Evolutionary conservation across 2,888 invertebrate species (phyloP).

Genomic region (Cosmopolites sordidus): DNA sequence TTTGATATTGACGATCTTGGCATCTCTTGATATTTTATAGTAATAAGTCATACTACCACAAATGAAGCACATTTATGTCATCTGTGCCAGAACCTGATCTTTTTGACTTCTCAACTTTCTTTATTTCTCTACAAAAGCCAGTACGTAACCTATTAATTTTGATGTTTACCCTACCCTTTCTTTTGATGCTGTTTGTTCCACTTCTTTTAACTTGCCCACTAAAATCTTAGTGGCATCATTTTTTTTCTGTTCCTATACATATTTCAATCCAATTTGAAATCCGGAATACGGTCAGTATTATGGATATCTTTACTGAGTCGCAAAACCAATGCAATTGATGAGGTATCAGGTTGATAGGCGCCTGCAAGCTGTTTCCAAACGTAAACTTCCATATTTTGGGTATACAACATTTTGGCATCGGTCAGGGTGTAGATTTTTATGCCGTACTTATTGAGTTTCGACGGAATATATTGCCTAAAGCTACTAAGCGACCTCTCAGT

Average conservation of each 20-base stretch:
- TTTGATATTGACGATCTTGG: slow-evolving; percentile 20
- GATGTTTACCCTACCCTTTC: slow-evolving; percentile 14
- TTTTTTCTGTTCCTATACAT: slow-evolving; percentile 10
- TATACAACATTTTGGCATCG: no score
- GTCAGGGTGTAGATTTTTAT: no score
- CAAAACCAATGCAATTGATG: no score
- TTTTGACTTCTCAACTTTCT: slow-evolving; percentile 23
- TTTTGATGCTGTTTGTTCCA: slow-evolving; percentile 15
- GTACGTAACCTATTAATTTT: slow-evolving; percentile 26
- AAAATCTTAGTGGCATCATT: slow-evolving; percentile 15
- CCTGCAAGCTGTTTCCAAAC: no score
- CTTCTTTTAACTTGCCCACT: slow-evolving; percentile 15
- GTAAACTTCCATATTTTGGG: no score
- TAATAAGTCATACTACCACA: slow-evolving; percentile 28
- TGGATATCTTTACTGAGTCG: no score
- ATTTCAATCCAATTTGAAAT: no score
- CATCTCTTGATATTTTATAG: slow-evolving; percentile 26
- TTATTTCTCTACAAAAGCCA: slow-evolving; percentile 21
- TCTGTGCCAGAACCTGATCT: slow-evolving; percentile 20
- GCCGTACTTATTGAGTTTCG: no score
- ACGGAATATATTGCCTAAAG: no score
- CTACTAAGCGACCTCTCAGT: no score
- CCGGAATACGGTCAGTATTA: no score
- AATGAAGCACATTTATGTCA: slow-evolving; percentile 23
- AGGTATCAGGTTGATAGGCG: no score